Evolutionary conservation across 1,140 invertebrate genomes (phyloP).

Genomic region (Leptonema lineaticorne): DNA sequence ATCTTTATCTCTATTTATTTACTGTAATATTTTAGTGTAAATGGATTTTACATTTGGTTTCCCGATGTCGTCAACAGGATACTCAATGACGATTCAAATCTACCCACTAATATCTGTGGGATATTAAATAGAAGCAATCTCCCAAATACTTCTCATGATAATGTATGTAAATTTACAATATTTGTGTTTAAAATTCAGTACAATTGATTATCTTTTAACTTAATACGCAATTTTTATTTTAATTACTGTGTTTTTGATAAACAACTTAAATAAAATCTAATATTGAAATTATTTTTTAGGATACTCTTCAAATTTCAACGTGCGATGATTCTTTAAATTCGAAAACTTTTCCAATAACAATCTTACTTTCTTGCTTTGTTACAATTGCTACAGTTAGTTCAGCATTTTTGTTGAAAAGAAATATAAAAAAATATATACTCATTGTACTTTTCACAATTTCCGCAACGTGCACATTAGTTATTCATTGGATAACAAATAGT

Average conservation of each 20-base stretch:
- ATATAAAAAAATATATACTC: slow-evolving; percentile 47
- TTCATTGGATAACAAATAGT: slow-evolving; percentile 46
- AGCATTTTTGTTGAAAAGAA: slow-evolving; percentile 45
- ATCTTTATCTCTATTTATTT: no score
- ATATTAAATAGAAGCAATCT: background rate
- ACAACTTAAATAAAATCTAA: no score
- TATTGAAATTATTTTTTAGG: background rate
- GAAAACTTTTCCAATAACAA: slow-evolving; percentile 48
- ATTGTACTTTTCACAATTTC: slow-evolving; percentile 36
- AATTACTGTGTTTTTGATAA: no score
- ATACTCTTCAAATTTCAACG: background rate
- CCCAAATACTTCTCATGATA: no score
- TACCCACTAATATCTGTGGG: slow-evolving; percentile 29
- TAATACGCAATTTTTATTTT: no score
- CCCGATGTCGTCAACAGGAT: slow-evolving; percentile 33
- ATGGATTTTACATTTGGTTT: slow-evolving; percentile 40
- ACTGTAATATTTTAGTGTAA: slow-evolving; percentile 36
- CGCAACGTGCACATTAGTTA: slow-evolving; percentile 42
- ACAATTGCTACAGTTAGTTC: slow-evolving; percentile 44
- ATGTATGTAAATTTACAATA: no score
- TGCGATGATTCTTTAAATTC: slow-evolving; percentile 47
- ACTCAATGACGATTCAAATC: background rate
- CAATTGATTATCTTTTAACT: no score
- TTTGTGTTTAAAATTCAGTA: no score
- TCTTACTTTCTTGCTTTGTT: slow-evolving; percentile 46